Conservation (phyloP, 2,888 invertebrate genomes). For the Drosophila peninsularis region DNA sequence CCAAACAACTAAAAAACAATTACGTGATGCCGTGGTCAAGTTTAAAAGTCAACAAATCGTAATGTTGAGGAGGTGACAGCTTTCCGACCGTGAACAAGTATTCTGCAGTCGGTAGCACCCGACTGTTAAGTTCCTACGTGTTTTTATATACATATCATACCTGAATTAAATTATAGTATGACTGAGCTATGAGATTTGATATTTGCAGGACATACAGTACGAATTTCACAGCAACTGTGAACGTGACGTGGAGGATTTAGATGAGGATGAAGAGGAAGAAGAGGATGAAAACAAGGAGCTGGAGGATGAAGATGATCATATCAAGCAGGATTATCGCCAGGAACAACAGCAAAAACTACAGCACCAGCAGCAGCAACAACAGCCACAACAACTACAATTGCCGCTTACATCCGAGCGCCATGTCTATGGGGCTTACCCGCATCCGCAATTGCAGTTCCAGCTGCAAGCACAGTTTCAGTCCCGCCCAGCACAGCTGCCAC, state of each 20-base stretch:
- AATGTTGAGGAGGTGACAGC: too few relatives aligned
- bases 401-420: slow-evolving; percentile 45
- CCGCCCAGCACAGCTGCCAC: slow-evolving; percentile 57
- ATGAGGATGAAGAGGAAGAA: slow-evolving; percentile 66
- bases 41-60: too few relatives aligned
- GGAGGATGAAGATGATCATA: slow-evolving; percentile 67
- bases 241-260: slow-evolving; percentile 74
- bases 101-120: too few relatives aligned
- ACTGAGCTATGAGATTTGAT: not conserved
- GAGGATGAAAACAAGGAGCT: slow-evolving; percentile 70
- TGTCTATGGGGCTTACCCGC: slow-evolving; percentile 48
- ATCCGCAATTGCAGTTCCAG: slow-evolving; percentile 54
- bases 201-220: slow-evolving; percentile 86
- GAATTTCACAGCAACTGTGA: slow-evolving; percentile 85
- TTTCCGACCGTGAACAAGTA: too few relatives aligned
- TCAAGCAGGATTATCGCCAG: slow-evolving; percentile 55
- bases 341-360: slow-evolving; percentile 58
- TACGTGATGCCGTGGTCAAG: too few relatives aligned
- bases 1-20: too few relatives aligned
- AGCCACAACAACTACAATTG: slow-evolving; percentile 43
- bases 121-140: too few relatives aligned
- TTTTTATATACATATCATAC: not conserved
- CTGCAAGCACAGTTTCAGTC: slow-evolving; percentile 57
- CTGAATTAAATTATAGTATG: not conserved
- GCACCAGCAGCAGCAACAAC: slow-evolving; percentile 42